Base-by-base conservation (phyloP, 2,888 invertebrate genomes). In the Halictus ligatus region DNA sequence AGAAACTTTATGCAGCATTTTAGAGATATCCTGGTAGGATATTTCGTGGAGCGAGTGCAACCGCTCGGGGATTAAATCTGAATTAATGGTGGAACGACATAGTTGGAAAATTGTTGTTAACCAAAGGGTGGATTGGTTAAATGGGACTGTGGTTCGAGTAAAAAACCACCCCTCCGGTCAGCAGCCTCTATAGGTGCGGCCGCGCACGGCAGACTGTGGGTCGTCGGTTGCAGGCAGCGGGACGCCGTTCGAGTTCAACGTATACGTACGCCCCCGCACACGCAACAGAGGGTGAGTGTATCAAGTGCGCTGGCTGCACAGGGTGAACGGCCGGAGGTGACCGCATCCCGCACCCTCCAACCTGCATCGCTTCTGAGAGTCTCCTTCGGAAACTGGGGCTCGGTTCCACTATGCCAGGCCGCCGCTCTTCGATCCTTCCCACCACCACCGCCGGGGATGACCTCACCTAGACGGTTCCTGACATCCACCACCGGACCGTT, bases 251-350 rank as follows among this genome's bases (percentile, higher is more conserved):
- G 82, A 64, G 86, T 85, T 76, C 77, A 77, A 75, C 40, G 71
- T 75, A 71, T 83, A 75, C 60, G 69, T 74, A 83, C 87, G 75
- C 78, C 83, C 83, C 72, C 80, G 74, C 84, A 85, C 88, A 86
- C 82, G 71, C 84, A 75, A 76, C 78, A 81, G 75, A 79, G 79
- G 81, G 88, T 81, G 83, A 72, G 80, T 83, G 86, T 88, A 93
- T 93, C 91, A 93, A 92, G 91, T 91, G 91, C 90, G 91, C 89
- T 90, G 88, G 88, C 87, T 91, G 91, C 87, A 88, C 85, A 91
- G 92, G 93, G 93, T 93, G 92, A 93, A 93, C 90, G 93, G 76
- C 92, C 93, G 86, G 87, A 84, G 89, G 90, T 93, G 93, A 93
- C 93, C 93, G 93, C 92, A 89, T 92, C 93, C 92, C 93, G 92